Percentiles rank a stretch among this genome's conserved stretches.
These are phyloP conservation scores for Xanthia icteritia DNA, from an alignment of 2,888 invertebrate species.

Conservation along the genomic window DNA sequence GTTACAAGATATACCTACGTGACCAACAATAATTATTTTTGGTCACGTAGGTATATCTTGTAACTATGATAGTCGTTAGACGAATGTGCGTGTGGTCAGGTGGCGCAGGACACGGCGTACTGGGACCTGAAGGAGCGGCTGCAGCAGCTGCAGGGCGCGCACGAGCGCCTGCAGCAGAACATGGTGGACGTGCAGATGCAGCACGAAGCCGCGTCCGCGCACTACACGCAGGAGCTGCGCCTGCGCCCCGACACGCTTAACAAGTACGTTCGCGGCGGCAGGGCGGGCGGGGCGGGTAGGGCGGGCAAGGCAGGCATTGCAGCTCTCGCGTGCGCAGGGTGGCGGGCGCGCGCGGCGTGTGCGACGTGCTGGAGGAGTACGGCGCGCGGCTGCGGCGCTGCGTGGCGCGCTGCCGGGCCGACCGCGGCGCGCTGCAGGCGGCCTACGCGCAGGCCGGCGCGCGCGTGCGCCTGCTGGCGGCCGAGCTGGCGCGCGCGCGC, in stretches of 20 bases:
- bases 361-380: slow-evolving; percentile 79
- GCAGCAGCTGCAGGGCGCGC: slow-evolving; percentile 78
- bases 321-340: slow-evolving; percentile 19
- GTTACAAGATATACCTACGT: too few species aligned
- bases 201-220: slow-evolving; percentile 81
- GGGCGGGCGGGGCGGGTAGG: too few species aligned
- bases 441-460: slow-evolving; percentile 69
- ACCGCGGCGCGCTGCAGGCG: slow-evolving; percentile 76
- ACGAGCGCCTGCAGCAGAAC: slow-evolving; percentile 84
- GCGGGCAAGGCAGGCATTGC: too few species aligned
- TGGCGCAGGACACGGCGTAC: slow-evolving; percentile 84
- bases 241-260: slow-evolving; percentile 83
- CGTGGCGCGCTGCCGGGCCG: slow-evolving; percentile 75
- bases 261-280: slow-evolving; percentile 69
- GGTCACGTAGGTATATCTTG: too few species aligned
- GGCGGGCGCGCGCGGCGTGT: slow-evolving; percentile 77
- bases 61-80: too few species aligned
- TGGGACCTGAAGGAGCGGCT: slow-evolving; percentile 84
- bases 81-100: slow-evolving; percentile 68
- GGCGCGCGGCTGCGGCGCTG: slow-evolving; percentile 76
- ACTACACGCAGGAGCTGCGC: slow-evolving; percentile 82
- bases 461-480: slow-evolving; percentile 57
- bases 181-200: slow-evolving; percentile 87
- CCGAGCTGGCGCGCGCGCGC: not conserved
- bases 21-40: too few species aligned